These are phyloP conservation scores for Lontra canadensis DNA, from an alignment of 2,113 vertebrate species.

Conservation along the genomic window DNA sequence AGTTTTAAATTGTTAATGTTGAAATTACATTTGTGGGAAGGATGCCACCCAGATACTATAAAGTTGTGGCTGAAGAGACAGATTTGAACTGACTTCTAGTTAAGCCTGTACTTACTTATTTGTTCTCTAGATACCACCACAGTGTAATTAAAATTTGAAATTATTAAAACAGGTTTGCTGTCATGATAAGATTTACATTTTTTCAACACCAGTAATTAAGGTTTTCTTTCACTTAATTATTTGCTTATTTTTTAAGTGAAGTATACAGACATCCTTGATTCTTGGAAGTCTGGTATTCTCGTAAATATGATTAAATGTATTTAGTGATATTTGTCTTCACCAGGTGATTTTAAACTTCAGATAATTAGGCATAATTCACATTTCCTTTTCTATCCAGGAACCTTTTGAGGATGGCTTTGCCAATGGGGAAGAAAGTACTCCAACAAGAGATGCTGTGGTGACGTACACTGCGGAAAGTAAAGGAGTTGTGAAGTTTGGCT, in stretches of 20 bases:
- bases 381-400: constrained; percentile 85
- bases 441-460: constrained; percentile 92
- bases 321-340: constrained; percentile 32
- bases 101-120: neutral
- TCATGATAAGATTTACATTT: neutral
- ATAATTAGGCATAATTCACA: constrained; percentile 41
- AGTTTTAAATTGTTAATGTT: neutral
- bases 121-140: neutral
- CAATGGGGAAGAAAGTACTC: constrained; percentile 95
- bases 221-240: neutral
- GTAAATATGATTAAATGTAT: neutral
- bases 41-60: neutral
- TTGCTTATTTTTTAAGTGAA: constrained; percentile 38
- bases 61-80: neutral
- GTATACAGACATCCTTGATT: neutral
- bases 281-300: neutral
- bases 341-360: neutral
- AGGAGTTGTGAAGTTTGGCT: constrained; percentile 98
- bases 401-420: constrained; percentile 98
- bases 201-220: neutral
- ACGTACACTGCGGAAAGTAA: constrained; percentile 92
- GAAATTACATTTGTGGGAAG: neutral
- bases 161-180: constrained; percentile 34
- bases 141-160: neutral
- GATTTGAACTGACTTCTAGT: neutral